Evolutionary conservation across 2,888 invertebrate genomes (phyloP).

Genomic region (Penaeus monodon): DNA sequence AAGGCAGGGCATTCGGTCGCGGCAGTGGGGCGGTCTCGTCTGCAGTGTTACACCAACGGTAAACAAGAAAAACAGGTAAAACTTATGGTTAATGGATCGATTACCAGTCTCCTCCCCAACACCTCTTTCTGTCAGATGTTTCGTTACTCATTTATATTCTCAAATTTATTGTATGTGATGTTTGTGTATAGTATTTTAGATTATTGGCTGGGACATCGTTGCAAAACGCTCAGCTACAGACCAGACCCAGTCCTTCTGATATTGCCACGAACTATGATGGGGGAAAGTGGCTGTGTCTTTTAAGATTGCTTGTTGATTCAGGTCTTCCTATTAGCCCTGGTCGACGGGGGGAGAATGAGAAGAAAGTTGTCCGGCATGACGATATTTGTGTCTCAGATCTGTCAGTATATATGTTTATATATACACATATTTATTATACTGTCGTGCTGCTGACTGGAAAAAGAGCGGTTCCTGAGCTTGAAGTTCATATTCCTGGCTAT

Average conservation of each 20-base stretch:
- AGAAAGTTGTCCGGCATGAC: constrained; percentile 29
- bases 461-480: no score
- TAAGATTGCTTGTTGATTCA: constrained; percentile 26
- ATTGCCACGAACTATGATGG: background rate
- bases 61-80: constrained; percentile 40
- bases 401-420: constrained; percentile 16
- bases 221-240: constrained; percentile 1
- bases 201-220: constrained; percentile 11
- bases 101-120: constrained; percentile 58
- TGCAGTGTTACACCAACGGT: constrained; percentile 22
- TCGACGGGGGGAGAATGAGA: constrained; percentile 53
- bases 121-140: constrained; percentile 41
- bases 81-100: constrained; percentile 15
- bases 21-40: constrained; percentile 31
- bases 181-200: constrained; percentile 7
- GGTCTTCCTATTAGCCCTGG: constrained; percentile 31
- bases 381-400: constrained; percentile 23
- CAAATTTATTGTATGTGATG: constrained; percentile 44
- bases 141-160: constrained; percentile 37
- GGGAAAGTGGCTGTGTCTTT: constrained; percentile 2
- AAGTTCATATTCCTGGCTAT: background rate
- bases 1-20: constrained; percentile 53
- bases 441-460: no score
- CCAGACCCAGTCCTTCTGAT: constrained; percentile 10
- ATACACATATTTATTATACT: background rate